Evolutionary conservation across 2,888 invertebrate genomes (phyloP).

Genomic region (Leptodirus hochenwartii): DNA sequence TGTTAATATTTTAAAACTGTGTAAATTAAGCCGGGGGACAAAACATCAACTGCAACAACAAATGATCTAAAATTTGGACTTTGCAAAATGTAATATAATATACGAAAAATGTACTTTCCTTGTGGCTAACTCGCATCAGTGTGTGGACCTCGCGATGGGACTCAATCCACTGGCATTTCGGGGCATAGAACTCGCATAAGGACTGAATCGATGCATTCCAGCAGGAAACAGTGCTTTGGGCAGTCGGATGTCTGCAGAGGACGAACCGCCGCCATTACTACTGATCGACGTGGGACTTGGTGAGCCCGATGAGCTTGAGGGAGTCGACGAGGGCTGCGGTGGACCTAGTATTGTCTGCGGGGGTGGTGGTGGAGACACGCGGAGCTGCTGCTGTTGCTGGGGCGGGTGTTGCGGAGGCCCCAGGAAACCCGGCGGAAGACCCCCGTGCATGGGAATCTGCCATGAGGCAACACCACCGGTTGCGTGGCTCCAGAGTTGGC

Average conservation of each 20-base stretch:
- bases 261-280: constrained; percentile 12
- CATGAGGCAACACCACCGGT: constrained; percentile 12
- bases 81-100: background rate
- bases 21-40: no score
- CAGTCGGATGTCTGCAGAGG: constrained; percentile 24
- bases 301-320: constrained; percentile 43
- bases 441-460: constrained; percentile 23
- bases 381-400: no score
- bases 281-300: constrained; percentile 29
- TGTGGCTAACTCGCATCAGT: constrained; percentile 13
- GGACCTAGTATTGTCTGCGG: constrained; percentile 29
- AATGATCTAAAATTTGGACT: no score
- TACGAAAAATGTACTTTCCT: background rate
- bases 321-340: constrained; percentile 28
- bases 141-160: constrained; percentile 16
- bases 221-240: constrained; percentile 28
- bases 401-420: constrained; percentile 24
- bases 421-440: constrained; percentile 25
- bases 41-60: no score
- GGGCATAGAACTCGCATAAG: constrained; percentile 22
- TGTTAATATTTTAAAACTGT: no score
- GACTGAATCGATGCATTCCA: constrained; percentile 28
- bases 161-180: constrained; percentile 12
- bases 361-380: constrained; percentile 21
- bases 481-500: constrained; percentile 29